phyloP scores from a whole-genome alignment of 1,140 invertebrate species.

The Drosophila murphyi region DNA sequence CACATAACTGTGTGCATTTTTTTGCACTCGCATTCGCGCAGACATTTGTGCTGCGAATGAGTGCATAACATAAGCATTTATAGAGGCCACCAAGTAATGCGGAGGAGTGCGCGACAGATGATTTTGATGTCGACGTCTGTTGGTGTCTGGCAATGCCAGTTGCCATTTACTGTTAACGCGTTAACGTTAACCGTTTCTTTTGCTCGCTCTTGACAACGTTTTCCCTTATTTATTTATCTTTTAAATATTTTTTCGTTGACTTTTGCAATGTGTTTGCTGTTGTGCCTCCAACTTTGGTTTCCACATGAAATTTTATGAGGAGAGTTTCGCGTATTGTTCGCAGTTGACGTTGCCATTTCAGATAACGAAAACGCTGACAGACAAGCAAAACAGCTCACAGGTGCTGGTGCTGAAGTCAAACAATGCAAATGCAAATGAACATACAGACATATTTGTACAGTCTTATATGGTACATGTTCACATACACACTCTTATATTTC shows the following conservation, averaged over 20 bases:
- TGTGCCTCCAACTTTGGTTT: conserved; percentile 52
- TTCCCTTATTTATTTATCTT: conserved; percentile 35
- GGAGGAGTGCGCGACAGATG: conserved; percentile 52
- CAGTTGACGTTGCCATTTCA: conserved; percentile 44
- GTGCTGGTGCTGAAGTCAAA: conserved; percentile 59
- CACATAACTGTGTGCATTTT: conserved; percentile 35
- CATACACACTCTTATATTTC: neutral
- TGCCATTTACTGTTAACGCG: conserved; percentile 57
- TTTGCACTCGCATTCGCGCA: conserved; percentile 14
- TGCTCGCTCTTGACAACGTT: conserved; percentile 54
- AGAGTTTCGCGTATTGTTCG: conserved; percentile 37
- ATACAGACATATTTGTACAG: neutral
- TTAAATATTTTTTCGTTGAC: conserved; percentile 6
- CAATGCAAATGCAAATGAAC: conserved; percentile 38
- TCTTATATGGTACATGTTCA: conserved; percentile 20
- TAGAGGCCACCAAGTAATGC: conserved; percentile 68
- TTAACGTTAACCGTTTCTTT: conserved; percentile 68
- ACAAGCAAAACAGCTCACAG: conserved; percentile 23
- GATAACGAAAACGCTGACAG: conserved; percentile 57
- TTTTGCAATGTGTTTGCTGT: conserved; percentile 10
- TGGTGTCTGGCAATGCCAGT: conserved; percentile 52
- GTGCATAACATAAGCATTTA: conserved; percentile 76
- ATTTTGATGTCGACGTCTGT: conserved; percentile 40
- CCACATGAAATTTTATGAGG: conserved; percentile 75
- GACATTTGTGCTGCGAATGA: conserved; percentile 47